These are phyloP conservation scores for Coracopsis vasa DNA, from an alignment of 2,113 vertebrate species.

Conservation along the genomic window DNA sequence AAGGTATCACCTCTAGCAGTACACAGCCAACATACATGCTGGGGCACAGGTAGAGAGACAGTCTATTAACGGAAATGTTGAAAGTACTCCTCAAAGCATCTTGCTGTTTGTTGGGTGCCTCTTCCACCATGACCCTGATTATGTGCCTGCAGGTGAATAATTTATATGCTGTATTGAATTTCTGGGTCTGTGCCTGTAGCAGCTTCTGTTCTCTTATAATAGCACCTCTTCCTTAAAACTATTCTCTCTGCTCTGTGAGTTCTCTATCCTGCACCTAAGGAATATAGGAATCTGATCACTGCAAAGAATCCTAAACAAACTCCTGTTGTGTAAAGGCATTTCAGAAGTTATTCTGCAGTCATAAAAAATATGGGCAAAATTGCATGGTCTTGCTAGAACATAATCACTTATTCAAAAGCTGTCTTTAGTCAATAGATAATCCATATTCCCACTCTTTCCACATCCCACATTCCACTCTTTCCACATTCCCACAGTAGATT, in stretches of 20 bases:
- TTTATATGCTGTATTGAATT: background rate
- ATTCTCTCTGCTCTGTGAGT: background rate
- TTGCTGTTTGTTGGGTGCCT: slow-evolving; percentile 20
- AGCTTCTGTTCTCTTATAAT: background rate
- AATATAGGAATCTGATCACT: background rate
- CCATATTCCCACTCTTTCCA: background rate
- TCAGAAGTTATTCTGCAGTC: background rate
- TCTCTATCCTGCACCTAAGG: background rate
- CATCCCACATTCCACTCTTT: background rate
- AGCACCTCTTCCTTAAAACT: background rate
- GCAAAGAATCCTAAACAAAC: background rate
- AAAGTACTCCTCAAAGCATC: background rate
- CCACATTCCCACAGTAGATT: background rate
- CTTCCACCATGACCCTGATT: background rate
- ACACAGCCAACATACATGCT: background rate
- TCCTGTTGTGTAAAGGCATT: background rate
- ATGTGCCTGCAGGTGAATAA: background rate
- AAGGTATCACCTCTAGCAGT: background rate
- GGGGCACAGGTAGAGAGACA: slow-evolving; percentile 6
- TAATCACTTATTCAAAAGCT: background rate
- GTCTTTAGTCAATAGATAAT: background rate
- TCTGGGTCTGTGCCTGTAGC: background rate
- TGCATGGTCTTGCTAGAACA: background rate
- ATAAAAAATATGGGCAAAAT: background rate
- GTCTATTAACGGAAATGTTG: background rate